Evolutionary conservation across 2,797 vertebrate species (phyloP), one percentile per base, ranked within the genome.

Genomic region (Pangasius macronema): DNA sequence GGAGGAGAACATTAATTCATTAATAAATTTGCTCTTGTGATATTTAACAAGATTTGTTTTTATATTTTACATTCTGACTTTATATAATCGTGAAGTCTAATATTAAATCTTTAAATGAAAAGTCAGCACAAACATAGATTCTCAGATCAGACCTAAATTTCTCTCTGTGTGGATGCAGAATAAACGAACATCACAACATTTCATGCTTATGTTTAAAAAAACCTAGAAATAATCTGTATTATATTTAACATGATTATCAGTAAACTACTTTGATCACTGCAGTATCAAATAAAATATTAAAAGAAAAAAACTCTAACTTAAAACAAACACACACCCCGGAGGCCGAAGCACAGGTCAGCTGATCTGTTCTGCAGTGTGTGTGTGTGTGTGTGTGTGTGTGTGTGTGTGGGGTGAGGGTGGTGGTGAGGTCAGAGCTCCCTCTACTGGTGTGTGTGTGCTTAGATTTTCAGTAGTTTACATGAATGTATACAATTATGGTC

Each of bases 391-490:
- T 39, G 39, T 39, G 39, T 39, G 39, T 39, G 39, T 39, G 39
- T 39, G 7, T 33, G n/a, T 18, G 46, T 18, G 36, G 27, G 39
- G 39, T 73, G 70, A 59, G 57, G 20, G 57, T 24, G 16, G 20
- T 68, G 22, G 20, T 65, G 36, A 49, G 18, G 39, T 20, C 30
- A 63, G 33, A 33, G 36, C 57, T 24, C 88, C 92, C 76, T 87
- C 93, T 94, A 83, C 81, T 93, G 95, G 90, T 75, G 57, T 59
- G 57, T 59, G 57, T 59, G 57, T 61, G 57, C 18, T 57, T 61
- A 61, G 6, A 61, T 27, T 68, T 16, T 16, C 11, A 14, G 13
- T 55, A 55, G 53, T 55, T 55, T 55, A 55, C 53, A 55, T 55
- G 53, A 18, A 55, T 16, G 53, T 55, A 55, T 18, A 36, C 10